Evolutionary conservation across 2,797 vertebrate genomes (phyloP).

Genomic region (Sebastes minor): DNA sequence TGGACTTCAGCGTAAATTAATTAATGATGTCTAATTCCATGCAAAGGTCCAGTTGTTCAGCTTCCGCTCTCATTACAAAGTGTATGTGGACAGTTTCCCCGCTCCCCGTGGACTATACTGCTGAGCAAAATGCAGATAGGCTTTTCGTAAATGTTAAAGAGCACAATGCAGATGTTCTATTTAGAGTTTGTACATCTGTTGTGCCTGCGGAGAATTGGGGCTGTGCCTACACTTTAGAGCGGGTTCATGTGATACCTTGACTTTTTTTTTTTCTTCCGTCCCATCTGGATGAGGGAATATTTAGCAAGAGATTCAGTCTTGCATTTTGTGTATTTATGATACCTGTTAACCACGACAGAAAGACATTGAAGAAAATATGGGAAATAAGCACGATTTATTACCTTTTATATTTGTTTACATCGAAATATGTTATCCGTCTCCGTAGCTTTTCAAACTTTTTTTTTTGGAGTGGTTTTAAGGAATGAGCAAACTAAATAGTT

Average conservation of each 20-base stretch:
- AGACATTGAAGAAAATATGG: neutral
- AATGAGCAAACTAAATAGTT: slow-evolving; percentile 19
- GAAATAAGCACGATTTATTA: neutral
- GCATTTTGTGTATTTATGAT: neutral
- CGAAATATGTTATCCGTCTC: neutral
- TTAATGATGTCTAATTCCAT: slow-evolving; percentile 58
- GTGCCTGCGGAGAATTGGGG: slow-evolving; percentile 24
- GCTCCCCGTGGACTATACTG: slow-evolving; percentile 1
- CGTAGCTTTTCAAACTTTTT: neutral
- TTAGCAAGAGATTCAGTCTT: neutral
- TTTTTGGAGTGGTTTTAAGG: slow-evolving; percentile 1
- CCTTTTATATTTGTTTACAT: neutral
- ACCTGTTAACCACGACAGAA: neutral
- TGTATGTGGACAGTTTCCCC: slow-evolving; percentile 8
- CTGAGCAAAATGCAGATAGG: slow-evolving; percentile 40
- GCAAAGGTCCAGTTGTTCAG: slow-evolving; percentile 52
- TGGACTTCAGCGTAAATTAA: slow-evolving; percentile 56
- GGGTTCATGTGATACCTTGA: slow-evolving; percentile 12
- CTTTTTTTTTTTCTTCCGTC: slow-evolving; percentile 2
- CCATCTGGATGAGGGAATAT: slow-evolving; percentile 15
- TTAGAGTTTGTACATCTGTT: slow-evolving; percentile 41
- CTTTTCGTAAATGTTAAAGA: slow-evolving; percentile 34
- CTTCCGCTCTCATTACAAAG: slow-evolving; percentile 9
- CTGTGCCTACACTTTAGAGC: slow-evolving; percentile 13
- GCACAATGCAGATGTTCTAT: slow-evolving; percentile 44